Percentiles rank a stretch among this genome's conserved stretches.
Conservation (phyloP, 2,113 vertebrate genomes). For the Pangasianodon hypophthalmus region DNA sequence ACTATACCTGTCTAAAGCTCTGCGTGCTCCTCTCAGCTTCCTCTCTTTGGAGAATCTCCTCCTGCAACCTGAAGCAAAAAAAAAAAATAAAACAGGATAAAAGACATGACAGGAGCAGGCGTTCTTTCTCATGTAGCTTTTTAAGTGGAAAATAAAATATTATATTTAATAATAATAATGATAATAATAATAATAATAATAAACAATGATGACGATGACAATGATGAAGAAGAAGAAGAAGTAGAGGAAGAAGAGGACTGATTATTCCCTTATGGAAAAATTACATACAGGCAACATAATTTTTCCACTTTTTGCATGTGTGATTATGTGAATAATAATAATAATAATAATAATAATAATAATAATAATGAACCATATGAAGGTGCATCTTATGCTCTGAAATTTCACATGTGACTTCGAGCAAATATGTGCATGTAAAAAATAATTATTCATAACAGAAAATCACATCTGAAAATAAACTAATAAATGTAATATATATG, state of each 20-base stretch:
- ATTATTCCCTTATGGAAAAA: not conserved
- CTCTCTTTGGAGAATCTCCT: constrained; percentile 88
- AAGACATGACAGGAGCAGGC: not conserved
- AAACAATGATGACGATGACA: too few relatives aligned
- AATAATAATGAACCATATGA: too few relatives aligned
- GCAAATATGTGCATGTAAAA: too few relatives aligned
- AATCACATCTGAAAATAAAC: too few relatives aligned
- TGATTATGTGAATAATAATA: not conserved
- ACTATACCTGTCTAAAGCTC: constrained; percentile 89
- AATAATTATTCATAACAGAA: too few relatives aligned
- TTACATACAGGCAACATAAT: not conserved
- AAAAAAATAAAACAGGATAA: not conserved
- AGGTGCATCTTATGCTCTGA: not conserved
- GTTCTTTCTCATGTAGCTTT: too few relatives aligned
- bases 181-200: not conserved
- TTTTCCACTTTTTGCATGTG: not conserved
- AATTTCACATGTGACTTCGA: not conserved
- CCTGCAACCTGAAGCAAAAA: constrained; percentile 81
- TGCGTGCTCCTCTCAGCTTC: constrained; percentile 89
- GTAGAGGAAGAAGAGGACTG: not conserved
- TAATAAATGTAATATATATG: too few relatives aligned
- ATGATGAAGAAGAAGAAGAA: not conserved
- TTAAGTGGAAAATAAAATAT: too few relatives aligned
- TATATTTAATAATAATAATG: not conserved
- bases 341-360: too few relatives aligned